These are phyloP conservation scores for Porphyrio hochstetteri DNA, from an alignment of 2,113 vertebrate species.

Conservation along the genomic window DNA sequence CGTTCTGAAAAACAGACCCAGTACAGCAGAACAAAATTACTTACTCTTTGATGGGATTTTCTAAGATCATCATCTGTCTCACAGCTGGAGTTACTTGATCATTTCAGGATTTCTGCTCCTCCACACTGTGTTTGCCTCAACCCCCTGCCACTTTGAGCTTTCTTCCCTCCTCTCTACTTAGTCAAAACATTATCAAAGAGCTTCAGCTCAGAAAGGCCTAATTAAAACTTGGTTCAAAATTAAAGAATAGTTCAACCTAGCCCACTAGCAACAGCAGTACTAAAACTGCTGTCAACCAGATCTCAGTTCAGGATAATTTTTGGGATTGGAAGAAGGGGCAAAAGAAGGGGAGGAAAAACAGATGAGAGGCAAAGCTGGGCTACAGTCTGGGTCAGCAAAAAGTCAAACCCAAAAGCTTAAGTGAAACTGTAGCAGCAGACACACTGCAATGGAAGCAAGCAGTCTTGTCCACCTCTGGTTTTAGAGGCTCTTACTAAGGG, in stretches of 20 bases:
- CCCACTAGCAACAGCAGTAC: neutral
- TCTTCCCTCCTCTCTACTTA: neutral
- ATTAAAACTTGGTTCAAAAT: neutral
- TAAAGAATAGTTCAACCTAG: neutral
- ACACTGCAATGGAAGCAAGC: neutral
- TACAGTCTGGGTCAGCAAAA: neutral
- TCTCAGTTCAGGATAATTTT: neutral
- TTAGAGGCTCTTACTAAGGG: neutral
- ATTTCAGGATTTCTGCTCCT: neutral
- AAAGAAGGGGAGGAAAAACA: neutral
- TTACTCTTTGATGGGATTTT: neutral
- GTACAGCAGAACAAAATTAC: neutral
- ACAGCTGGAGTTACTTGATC: neutral
- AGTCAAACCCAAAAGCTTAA: neutral
- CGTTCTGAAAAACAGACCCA: neutral
- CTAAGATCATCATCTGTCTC: neutral
- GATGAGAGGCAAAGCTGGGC: neutral
- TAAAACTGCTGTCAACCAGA: neutral
- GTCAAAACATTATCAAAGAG: neutral
- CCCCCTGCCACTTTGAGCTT: neutral
- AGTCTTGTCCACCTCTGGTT: neutral
- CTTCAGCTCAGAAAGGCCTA: neutral
- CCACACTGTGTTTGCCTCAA: neutral
- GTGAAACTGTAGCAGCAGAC: neutral
- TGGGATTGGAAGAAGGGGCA: neutral